These are phyloP conservation scores for Lasioglossum villosulum DNA, from an alignment of 2,888 invertebrate species.

Conservation along the genomic window DNA sequence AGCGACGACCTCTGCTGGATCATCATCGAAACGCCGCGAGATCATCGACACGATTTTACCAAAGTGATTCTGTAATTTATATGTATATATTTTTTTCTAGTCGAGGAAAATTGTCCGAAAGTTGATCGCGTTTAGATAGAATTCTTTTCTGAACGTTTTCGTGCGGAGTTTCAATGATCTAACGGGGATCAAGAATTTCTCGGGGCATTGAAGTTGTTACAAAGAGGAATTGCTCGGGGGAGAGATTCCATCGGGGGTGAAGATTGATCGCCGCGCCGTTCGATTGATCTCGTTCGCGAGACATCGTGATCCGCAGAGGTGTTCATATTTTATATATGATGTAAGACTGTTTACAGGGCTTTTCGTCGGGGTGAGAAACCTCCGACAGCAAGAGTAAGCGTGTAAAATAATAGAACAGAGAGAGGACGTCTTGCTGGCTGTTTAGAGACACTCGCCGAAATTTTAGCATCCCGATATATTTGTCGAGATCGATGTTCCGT, in stretches of 20 bases:
- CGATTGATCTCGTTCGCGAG: constrained; percentile 36
- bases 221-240: neutral
- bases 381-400: constrained; percentile 51
- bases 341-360: constrained; percentile 60
- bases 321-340: constrained; percentile 44
- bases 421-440: constrained; percentile 32
- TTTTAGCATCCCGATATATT: constrained; percentile 13
- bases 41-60: neutral
- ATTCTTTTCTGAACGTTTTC: neutral
- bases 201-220: too few relatives aligned
- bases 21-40: constrained; percentile 19
- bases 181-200: constrained; percentile 27
- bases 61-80: neutral
- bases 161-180: constrained; percentile 6
- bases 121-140: neutral
- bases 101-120: neutral
- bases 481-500: neutral
- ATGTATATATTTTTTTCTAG: too few relatives aligned
- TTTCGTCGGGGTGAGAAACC: constrained; percentile 50
- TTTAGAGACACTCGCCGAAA: neutral
- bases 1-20: constrained; percentile 32
- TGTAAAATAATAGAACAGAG: constrained; percentile 36
- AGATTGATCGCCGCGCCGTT: constrained; percentile 42
- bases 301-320: constrained; percentile 54
- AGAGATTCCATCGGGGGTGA: constrained; percentile 7